A percentile compares a stretch with the other conserved stretches of the same genome.
These are phyloP conservation scores for Drosophila paramelanica DNA, from an alignment of 2,888 invertebrate species.

Conservation along the genomic window DNA sequence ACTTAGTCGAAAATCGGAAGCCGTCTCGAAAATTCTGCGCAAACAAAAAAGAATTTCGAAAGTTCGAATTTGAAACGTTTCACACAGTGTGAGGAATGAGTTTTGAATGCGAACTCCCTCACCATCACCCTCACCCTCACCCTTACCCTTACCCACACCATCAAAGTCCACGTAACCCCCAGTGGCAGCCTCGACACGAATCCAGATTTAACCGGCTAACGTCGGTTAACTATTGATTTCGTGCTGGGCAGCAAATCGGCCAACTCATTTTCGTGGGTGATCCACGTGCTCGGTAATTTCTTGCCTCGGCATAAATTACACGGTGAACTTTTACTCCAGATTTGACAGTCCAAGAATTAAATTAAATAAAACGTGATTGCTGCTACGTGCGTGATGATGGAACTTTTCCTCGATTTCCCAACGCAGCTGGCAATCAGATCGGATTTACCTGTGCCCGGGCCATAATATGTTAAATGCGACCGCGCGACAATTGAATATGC, in stretches of 20 bases:
- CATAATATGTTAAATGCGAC: constrained; percentile 57
- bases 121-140: neutral
- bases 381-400: constrained; percentile 47
- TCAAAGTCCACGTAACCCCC: neutral
- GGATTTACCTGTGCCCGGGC: constrained; percentile 27
- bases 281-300: constrained; percentile 61
- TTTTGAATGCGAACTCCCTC: neutral
- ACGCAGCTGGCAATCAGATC: constrained; percentile 14
- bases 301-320: constrained; percentile 62
- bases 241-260: neutral
- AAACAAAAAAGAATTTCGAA: constrained; percentile 18
- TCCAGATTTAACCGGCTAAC: neutral
- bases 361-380: constrained; percentile 72
- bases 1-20: constrained; percentile 15
- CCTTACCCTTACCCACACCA: neutral
- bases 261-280: constrained; percentile 26
- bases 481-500: constrained; percentile 58
- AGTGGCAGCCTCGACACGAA: neutral
- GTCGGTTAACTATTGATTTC: neutral
- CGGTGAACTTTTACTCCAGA: constrained; percentile 76
- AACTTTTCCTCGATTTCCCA: constrained; percentile 76
- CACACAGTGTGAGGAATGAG: neutral
- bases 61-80: constrained; percentile 17
- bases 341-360: constrained; percentile 58
- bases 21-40: constrained; percentile 16